phyloP scores from a whole-genome alignment of 23 tunicate species.

The Ascidia mentula region DNA sequence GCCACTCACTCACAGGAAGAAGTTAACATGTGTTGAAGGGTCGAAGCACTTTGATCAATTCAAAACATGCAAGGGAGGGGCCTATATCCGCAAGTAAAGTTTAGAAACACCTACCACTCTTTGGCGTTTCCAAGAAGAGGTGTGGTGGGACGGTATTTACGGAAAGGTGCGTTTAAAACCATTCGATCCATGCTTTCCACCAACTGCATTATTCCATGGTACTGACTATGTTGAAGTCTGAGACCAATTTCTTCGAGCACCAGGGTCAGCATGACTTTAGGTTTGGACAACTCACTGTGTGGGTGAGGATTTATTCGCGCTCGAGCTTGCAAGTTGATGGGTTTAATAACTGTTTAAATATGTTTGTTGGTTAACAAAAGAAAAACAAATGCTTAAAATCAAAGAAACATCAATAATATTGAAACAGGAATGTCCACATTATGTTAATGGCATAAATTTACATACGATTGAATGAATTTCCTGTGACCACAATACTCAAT shows the following conservation, averaged over 20 bases:
- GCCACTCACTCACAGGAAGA: not conserved
- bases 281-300: slow-evolving; percentile 50
- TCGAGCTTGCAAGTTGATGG: slow-evolving; percentile 67
- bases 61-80: slow-evolving; percentile 7
- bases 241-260: slow-evolving; percentile 57
- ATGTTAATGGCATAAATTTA: too few relatives aligned
- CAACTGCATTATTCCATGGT: slow-evolving; percentile 56
- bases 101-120: slow-evolving; percentile 28
- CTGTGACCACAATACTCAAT: too few relatives aligned
- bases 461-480: too few relatives aligned
- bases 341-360: slow-evolving; percentile 53
- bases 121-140: slow-evolving; percentile 34
- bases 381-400: too few relatives aligned
- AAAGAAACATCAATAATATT: too few relatives aligned
- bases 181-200: slow-evolving; percentile 74
- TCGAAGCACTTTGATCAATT: not conserved
- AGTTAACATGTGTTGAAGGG: not conserved
- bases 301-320: slow-evolving; percentile 67
- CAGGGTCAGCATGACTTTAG: slow-evolving; percentile 52
- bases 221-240: slow-evolving; percentile 40
- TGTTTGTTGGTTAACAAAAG: too few relatives aligned
- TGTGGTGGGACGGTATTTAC: slow-evolving; percentile 50
- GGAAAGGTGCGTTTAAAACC: slow-evolving; percentile 75
- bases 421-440: too few relatives aligned
- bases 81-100: too few relatives aligned